Base-by-base conservation (phyloP, 2,888 invertebrate species). In the Zelleria hepariella region DNA sequence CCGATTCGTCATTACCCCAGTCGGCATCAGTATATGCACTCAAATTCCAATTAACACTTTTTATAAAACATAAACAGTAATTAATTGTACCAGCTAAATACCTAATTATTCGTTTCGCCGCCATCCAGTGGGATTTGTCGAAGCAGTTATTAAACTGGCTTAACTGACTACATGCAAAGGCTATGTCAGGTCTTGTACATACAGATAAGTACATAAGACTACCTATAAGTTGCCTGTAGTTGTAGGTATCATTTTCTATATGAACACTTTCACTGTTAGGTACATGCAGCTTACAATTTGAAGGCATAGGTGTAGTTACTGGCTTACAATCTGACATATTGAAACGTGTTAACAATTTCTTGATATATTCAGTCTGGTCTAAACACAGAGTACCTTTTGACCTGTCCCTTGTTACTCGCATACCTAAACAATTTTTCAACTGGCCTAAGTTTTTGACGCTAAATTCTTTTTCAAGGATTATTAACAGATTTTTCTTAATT, bases 111-210 rank as follows among this genome's bases (percentile, higher is more conserved):
- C 63, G 54, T 48, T 67, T 67, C 4, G 63, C 64, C 1, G 62
- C 61, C 7, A n/a, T 5, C 61, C 62, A 66, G 59, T 58, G 58
- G 2, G 26, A 10, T 0, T n/a, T 48, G 42, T 26, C 54, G 59
- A 61, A 64, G 25, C 53, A 26, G 49, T 55, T 61, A 58, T 56
- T 62, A 59, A 63, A 65, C 21, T 67, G 67, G 52, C 64, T 62
- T 6, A 65, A 24, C 6, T 62, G 49, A 57, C 62, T 62, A 21
- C 52, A 58, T 8, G 62, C 42, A 59, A 49, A 63, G 10, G 63
- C 4, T 23, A 66, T 63, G 23, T 66, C 64, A n/a, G 64, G 65
- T 4, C 64, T 26, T n/a, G 64, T 64, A 42, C 58, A 61, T n/a
- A 66, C 63, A n/a, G 61, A 48, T 24, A 63, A 26, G 21, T 66